Conservation (phyloP, 2,888 invertebrate species). For the Digitonthophagus gazella region DNA sequence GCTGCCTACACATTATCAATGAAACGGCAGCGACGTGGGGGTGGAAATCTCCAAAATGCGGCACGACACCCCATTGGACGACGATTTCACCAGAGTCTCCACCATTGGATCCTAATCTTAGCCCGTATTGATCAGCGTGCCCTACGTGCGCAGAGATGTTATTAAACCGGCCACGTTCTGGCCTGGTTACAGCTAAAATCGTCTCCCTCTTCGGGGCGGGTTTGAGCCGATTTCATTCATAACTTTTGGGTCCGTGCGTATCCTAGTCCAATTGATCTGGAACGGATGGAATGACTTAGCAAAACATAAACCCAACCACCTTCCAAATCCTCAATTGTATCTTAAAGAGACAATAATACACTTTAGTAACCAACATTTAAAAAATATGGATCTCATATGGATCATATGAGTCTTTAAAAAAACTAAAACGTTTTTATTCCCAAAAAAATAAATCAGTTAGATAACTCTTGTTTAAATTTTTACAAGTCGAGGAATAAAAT, state of each 20-base stretch:
- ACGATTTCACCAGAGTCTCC: constrained; percentile 35
- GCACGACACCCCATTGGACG: constrained; percentile 43
- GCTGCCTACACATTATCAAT: constrained; percentile 69
- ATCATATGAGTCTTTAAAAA: no score
- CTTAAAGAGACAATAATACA: no score
- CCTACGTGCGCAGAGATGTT: constrained; percentile 38
- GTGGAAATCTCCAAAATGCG: constrained; percentile 42
- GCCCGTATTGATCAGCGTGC: constrained; percentile 45
- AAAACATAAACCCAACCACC: neutral
- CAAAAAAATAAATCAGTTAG: no score
- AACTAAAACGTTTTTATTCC: no score
- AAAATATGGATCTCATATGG: no score
- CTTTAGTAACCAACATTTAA: no score
- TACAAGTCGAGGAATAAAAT: no score
- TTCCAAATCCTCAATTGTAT: no score
- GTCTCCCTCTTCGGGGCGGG: constrained; percentile 8
- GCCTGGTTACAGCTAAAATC: constrained; percentile 10
- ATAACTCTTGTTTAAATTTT: no score
- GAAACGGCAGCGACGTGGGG: constrained; percentile 53
- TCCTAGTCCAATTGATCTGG: neutral
- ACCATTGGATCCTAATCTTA: constrained; percentile 43
- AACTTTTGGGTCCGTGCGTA: neutral
- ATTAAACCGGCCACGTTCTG: constrained; percentile 3
- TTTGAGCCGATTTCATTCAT: constrained; percentile 9
- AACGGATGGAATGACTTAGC: neutral